Percentiles rank a stretch among this genome's conserved stretches.
These are phyloP conservation scores for Rhizoglyphus robini DNA, from an alignment of 1,140 invertebrate genomes.

Conservation along the genomic window DNA sequence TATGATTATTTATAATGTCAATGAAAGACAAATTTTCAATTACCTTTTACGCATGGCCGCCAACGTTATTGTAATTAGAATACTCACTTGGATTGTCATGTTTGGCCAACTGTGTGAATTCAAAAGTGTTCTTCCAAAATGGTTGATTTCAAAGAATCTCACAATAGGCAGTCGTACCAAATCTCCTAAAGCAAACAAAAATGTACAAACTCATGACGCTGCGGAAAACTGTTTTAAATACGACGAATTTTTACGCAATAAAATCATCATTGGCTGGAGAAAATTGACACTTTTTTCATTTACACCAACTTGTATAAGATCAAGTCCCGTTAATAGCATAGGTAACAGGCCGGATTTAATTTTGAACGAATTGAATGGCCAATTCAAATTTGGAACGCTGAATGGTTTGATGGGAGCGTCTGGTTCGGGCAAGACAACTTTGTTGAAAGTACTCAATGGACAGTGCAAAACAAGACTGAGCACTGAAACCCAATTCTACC, in stretches of 20 bases:
- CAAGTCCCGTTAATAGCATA: neutral
- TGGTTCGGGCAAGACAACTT: neutral
- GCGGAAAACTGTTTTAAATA: too few species aligned
- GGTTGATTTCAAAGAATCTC: too few species aligned
- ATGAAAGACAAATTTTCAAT: too few species aligned
- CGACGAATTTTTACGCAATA: too few species aligned
- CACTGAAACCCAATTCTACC: neutral
- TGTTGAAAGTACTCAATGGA: conserved; percentile 4
- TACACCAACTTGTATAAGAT: neutral
- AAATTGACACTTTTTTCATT: neutral
- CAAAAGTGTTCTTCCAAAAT: neutral
- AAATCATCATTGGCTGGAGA: neutral
- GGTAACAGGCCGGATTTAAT: neutral
- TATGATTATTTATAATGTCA: neutral
- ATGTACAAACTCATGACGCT: neutral
- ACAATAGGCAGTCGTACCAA: too few species aligned
- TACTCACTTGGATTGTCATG: neutral
- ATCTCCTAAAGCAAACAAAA: neutral
- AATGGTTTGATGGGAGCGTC: neutral
- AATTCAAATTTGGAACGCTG: neutral
- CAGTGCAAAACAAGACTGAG: neutral
- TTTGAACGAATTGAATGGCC: neutral
- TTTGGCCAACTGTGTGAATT: neutral
- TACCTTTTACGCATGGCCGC: neutral
- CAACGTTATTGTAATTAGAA: neutral